These are phyloP conservation scores for Falco biarmicus DNA, from an alignment of 2,797 vertebrate genomes.

Conservation along the genomic window DNA sequence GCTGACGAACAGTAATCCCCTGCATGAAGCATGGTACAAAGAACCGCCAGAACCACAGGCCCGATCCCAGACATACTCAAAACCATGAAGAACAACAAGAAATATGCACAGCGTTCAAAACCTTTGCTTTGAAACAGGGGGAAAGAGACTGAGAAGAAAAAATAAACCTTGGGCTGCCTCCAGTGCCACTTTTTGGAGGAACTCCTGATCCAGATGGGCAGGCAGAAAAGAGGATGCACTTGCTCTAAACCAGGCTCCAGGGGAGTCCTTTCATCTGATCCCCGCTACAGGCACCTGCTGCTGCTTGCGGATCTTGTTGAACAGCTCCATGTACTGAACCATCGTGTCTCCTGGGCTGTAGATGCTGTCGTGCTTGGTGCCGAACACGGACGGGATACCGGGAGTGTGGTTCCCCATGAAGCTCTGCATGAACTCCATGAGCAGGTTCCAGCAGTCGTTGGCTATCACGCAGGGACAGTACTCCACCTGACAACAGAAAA, in stretches of 20 bases:
- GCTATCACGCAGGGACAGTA: constrained; percentile 95
- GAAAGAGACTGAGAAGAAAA: neutral
- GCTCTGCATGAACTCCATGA: constrained; percentile 95
- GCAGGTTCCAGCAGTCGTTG: constrained; percentile 95
- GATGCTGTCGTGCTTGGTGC: constrained; percentile 87
- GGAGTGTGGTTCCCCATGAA: constrained; percentile 89
- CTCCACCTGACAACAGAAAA: constrained; percentile 84
- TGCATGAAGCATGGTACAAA: accelerated
- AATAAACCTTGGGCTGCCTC: neutral
- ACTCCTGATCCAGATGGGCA: neutral
- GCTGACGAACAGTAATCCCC: neutral
- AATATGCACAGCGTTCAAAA: accelerated
- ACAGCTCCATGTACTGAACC: constrained; percentile 96
- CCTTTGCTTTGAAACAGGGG: neutral
- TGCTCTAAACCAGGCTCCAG: neutral
- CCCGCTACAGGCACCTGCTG: constrained; percentile 88
- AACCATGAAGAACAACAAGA: neutral
- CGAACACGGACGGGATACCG: constrained; percentile 87
- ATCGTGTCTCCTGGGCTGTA: constrained; percentile 90
- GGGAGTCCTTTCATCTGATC: constrained; percentile 78
- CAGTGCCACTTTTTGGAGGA: neutral
- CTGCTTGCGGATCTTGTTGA: constrained; percentile 95
- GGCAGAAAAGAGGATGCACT: neutral
- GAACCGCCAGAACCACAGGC: neutral
- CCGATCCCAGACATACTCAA: neutral